A percentile compares a stretch with the other conserved stretches of the same genome.
phyloP scores from a whole-genome alignment of 2,797 vertebrate species.

The Hippocampus kuda region DNA sequence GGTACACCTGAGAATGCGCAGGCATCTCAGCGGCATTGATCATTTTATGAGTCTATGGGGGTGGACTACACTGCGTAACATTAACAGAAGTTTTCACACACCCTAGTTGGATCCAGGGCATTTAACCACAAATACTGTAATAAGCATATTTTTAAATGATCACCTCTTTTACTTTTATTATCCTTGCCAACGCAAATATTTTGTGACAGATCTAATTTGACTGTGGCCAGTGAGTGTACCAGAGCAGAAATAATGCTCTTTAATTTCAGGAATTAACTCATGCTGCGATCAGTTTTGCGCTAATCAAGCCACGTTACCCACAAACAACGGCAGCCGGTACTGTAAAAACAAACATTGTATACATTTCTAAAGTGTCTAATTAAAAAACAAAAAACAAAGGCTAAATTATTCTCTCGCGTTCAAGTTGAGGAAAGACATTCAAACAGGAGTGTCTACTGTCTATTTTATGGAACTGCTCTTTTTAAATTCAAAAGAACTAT shows the following conservation, averaged over 20 bases:
- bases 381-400: background rate
- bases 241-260: background rate
- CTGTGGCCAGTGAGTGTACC: background rate
- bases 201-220: background rate
- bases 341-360: background rate
- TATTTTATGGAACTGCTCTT: conserved; percentile 54
- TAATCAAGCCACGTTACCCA: background rate
- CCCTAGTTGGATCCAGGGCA: conserved; percentile 16
- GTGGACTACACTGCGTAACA: background rate
- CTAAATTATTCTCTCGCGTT: background rate
- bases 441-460: conserved; percentile 36
- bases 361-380: background rate
- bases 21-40: background rate
- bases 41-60: background rate
- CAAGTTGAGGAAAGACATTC: background rate
- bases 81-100: background rate
- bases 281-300: background rate
- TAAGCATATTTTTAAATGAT: background rate
- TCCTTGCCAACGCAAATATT: background rate
- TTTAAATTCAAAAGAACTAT: conserved; percentile 29
- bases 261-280: background rate
- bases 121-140: background rate
- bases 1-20: background rate
- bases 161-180: background rate
- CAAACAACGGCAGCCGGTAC: background rate